A percentile compares a stretch with the other conserved stretches of the same genome.
phyloP scores from a whole-genome alignment of 2,797 vertebrate species.

The Ctenosaura bakeri region DNA sequence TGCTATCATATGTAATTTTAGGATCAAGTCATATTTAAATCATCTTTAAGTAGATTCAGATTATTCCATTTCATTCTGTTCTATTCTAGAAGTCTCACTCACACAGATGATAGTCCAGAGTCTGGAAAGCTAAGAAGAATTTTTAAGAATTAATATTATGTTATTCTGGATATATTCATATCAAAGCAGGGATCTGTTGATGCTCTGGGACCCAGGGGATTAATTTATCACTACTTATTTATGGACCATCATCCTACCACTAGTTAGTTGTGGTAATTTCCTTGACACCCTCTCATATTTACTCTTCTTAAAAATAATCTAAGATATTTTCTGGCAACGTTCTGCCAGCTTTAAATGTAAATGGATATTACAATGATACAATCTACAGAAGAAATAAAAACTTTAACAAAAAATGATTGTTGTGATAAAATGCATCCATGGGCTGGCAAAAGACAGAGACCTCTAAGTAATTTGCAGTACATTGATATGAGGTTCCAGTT shows the following conservation, averaged over 20 bases:
- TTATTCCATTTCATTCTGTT: not conserved
- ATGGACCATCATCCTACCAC: not conserved
- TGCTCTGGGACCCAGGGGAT: not conserved
- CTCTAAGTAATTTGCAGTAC: not conserved
- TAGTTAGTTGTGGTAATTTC: not conserved
- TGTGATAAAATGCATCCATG: not conserved
- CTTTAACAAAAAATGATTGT: not conserved
- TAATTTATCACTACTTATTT: not conserved
- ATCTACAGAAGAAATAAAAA: not conserved
- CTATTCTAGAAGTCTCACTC: not conserved
- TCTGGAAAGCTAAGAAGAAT: not conserved
- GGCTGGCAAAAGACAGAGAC: not conserved
- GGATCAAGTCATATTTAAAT: not conserved
- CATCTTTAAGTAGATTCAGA: conserved; percentile 8
- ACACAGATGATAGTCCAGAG: not conserved
- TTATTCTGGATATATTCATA: not conserved
- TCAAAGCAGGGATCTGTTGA: not conserved
- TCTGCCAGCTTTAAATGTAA: not conserved
- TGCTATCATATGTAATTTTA: not conserved
- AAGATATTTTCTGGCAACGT: not conserved
- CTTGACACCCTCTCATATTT: not conserved
- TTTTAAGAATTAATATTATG: not conserved
- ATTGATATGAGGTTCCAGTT: not conserved
- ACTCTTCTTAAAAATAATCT: not conserved
- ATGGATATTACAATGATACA: not conserved